Conservation (phyloP, 1,140 invertebrate species). For the Limonius californicus region DNA sequence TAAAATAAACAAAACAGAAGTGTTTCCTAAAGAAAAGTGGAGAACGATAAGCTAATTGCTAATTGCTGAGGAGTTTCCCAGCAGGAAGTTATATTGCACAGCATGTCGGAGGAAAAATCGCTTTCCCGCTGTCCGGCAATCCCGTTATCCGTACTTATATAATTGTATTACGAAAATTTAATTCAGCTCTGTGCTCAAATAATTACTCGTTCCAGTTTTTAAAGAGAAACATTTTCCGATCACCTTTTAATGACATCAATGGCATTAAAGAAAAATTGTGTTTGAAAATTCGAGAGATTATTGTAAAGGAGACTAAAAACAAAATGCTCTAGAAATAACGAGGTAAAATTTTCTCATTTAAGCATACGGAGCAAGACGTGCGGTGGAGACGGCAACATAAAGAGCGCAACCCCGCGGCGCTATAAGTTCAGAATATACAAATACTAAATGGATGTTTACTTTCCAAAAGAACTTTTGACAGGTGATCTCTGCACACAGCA, state of each 20-base stretch:
- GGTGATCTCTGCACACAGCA: conserved; percentile 31
- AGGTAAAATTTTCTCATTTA: conserved; percentile 12
- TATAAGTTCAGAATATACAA: conserved; percentile 26
- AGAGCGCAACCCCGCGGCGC: conserved; percentile 24
- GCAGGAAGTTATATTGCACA: conserved; percentile 9
- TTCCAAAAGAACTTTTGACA: conserved; percentile 31
- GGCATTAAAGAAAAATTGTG: too few species aligned
- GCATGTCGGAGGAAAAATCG: background rate
- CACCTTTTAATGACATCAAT: too few species aligned
- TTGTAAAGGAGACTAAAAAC: too few species aligned
- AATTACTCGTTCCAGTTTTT: too few species aligned
- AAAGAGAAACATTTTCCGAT: too few species aligned
- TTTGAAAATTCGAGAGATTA: too few species aligned
- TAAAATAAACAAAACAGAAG: too few species aligned
- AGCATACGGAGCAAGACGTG: background rate
- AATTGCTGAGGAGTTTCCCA: conserved; percentile 17
- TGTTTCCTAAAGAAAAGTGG: too few species aligned
- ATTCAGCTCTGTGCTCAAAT: too few species aligned
- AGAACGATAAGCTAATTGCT: too few species aligned
- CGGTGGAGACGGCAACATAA: conserved; percentile 19
- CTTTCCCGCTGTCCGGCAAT: conserved; percentile 1
- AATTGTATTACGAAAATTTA: too few species aligned
- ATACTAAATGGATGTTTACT: conserved; percentile 31
- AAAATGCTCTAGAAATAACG: background rate
- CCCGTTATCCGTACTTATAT: conserved; percentile 5